Conservation (phyloP, 2,888 invertebrate genomes). For the Eristalis tenax region DNA sequence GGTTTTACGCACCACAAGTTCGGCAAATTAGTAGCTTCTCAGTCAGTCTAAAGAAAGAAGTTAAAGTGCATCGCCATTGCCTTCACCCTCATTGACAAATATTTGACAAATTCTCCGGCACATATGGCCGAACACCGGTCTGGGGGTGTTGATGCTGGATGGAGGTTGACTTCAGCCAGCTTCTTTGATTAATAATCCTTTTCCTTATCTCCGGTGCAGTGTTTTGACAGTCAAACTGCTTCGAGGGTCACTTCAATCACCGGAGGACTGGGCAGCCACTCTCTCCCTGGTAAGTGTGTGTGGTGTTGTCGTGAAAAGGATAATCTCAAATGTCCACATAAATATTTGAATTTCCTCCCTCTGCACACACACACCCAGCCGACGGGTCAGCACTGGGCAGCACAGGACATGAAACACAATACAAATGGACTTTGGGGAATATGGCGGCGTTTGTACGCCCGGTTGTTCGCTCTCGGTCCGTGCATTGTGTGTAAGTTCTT, state of each 20-base stretch:
- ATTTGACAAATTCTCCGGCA: slow-evolving; percentile 56
- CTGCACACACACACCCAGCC: not conserved
- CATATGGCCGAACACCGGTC: slow-evolving; percentile 30
- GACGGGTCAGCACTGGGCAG: slow-evolving; percentile 6
- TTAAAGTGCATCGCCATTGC: slow-evolving; percentile 7
- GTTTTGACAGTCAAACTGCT: slow-evolving; percentile 67
- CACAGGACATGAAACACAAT: slow-evolving; percentile 36
- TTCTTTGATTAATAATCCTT: slow-evolving; percentile 80
- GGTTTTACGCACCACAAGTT: slow-evolving; percentile 56
- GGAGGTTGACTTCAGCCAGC: slow-evolving; percentile 74
- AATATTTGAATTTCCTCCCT: slow-evolving; percentile 77
- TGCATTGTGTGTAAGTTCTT: slow-evolving; percentile 69
- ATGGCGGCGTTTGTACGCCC: not conserved
- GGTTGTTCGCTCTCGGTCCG: slow-evolving; percentile 5
- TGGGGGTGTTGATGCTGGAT: not conserved
- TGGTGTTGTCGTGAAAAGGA: slow-evolving; percentile 73
- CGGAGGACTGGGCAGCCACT: not conserved
- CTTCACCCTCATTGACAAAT: slow-evolving; percentile 43
- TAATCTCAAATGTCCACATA: slow-evolving; percentile 80
- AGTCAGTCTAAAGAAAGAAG: slow-evolving; percentile 23
- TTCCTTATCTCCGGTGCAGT: slow-evolving; percentile 72
- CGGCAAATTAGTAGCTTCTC: slow-evolving; percentile 63
- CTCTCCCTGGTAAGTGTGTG: not conserved
- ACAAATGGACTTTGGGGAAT: slow-evolving; percentile 62
- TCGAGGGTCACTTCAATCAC: slow-evolving; percentile 62